Evolutionary conservation across 2,113 vertebrate genomes (phyloP), one percentile per base, ranked within the genome.

Genomic region (Notothenia coriiceps): DNA sequence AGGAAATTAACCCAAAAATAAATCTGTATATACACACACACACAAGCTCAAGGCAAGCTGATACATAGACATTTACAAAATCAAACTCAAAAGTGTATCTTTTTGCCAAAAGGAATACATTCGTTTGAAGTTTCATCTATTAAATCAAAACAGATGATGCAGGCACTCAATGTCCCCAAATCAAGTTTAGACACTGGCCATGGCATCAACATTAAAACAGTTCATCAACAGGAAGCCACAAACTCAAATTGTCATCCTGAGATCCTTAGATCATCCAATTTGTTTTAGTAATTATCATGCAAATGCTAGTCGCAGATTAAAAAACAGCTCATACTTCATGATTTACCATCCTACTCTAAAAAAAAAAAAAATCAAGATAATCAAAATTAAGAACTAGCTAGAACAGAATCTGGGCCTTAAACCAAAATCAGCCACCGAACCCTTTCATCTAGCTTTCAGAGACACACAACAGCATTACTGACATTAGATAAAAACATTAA

Each of bases 21-120:
- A 60, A 62, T 10, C 15, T 11, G 8, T 63, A 44, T 52, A 74
- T 54, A 64, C 14, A 69, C 50, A 61, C 50, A 61, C 49, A 64
- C 14, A 69, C 50, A 61, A 10, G 13, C 12, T 13, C 2, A 46
- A 62, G 51, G 5, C 55, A 90, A 60, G 72, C 63, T 47, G 71
- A 71, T 14, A 78, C 60, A 29, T 44, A 18, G 51, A 83, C 64
- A 86, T 85, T 82, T 68, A 64, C 69, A 90, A 62, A 75, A 80
- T 64, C n/a, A 87, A 67, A 49, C 22, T 72, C 11, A 74, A 68
- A 81, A 49, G 65, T 75, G 73, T 40, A 40, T 52, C 47, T 49
- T 77, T 22, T 43, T 13, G 54, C 56, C 46, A 66, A 51, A 46
- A 69, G 17, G 18, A 67, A 43, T 70, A 68, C 51, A 77, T 70